These are phyloP conservation scores for Etheostoma perlongum DNA, from an alignment of 2,797 vertebrate species.

Conservation along the genomic window DNA sequence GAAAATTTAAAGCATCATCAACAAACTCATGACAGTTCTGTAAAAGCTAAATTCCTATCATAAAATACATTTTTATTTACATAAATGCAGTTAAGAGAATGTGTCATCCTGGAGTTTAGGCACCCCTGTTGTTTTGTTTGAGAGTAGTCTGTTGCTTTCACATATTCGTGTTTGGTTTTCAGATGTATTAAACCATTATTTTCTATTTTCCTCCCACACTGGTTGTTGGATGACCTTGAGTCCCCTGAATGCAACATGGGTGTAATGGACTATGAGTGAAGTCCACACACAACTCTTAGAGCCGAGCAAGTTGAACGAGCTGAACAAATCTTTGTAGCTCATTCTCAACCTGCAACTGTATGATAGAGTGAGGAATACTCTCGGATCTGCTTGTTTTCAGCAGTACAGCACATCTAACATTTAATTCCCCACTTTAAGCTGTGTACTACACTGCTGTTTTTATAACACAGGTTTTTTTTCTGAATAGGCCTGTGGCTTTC, in stretches of 20 bases:
- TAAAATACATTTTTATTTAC: neutral
- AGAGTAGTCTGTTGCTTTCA: neutral
- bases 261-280: constrained; percentile 53
- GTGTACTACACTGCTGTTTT: constrained; percentile 43
- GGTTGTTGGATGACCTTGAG: constrained; percentile 38
- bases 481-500: constrained; percentile 65
- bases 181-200: neutral
- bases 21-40: neutral
- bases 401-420: constrained; percentile 32
- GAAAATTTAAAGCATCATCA: neutral
- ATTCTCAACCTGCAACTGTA: constrained; percentile 51
- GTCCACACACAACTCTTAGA: constrained; percentile 29
- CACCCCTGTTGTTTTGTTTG: too few relatives aligned
- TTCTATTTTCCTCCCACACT: constrained; percentile 3
- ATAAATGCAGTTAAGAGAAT: too few relatives aligned
- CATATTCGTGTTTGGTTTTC: neutral
- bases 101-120: neutral
- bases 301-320: constrained; percentile 40
- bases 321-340: constrained; percentile 45
- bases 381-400: constrained; percentile 50
- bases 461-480: constrained; percentile 53
- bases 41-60: neutral
- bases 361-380: constrained; percentile 58
- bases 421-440: constrained; percentile 57
- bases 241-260: constrained; percentile 15